Evolutionary conservation across 2,888 invertebrate species (phyloP), one percentile per base, ranked within the genome.

Genomic region (Octodonta nipae): DNA sequence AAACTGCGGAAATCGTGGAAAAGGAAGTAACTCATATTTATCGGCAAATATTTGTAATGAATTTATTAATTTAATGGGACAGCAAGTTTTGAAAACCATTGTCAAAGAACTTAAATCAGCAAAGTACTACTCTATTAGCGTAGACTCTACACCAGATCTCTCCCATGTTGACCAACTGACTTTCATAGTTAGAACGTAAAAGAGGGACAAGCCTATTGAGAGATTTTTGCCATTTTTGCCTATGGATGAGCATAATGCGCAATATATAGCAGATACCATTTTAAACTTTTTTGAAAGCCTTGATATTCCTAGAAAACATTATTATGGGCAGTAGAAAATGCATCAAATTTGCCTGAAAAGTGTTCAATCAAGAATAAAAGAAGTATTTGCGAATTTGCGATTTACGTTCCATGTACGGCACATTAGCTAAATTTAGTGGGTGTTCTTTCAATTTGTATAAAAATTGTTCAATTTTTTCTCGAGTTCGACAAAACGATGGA

Each of bases 1-100:
- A 28, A 41, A 43, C 3, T 28, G 12, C 8, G 16, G 10, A 28
- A 28, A 28, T 28, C n/a, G 8, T 11, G 28, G 28, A 14, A 16
- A 15, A 14, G 28, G 11, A 8, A 28, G n/a, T n/a, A n/a, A n/a
- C n/a, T n/a, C n/a, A n/a, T 25, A 25, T 25, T 25, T 25, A n/a
- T 25, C 25, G 5, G n/a, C 25, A 8, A 25, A 25, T 25, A 25
- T 25, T 8, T 25, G 25, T 25, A 25, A 25, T 25, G 25, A 25
- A 8, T 25, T 25, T 25, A 25, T 25, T 25, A 8, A 25, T 8
- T 5, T 25, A 25, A 25, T 25, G 25, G 25, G n/a, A 25, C 4
- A 25, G 8, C 25, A 25, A 8, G 25, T 25, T 4, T 8, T 25
- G 12, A 25, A 25, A 25, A 25, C 4, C 5, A 25, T 25, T 25